Evolutionary conservation across 2,888 invertebrate species (phyloP).

Genomic region (Campoplex capitator): DNA sequence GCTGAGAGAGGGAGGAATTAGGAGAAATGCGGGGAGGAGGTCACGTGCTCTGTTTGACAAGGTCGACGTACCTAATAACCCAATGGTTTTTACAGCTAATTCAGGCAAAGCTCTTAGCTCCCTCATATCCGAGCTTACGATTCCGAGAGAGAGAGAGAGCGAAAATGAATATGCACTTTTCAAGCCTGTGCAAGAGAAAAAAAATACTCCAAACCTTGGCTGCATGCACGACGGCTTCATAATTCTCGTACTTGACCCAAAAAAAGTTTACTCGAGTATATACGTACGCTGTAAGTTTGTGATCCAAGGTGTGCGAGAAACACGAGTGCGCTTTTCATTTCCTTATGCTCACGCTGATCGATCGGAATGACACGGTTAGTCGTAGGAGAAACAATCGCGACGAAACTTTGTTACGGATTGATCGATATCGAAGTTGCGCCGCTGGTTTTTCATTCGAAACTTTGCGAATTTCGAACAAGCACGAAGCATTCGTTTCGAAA

Average conservation of each 20-base stretch:
- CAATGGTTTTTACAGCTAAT: constrained; percentile 23
- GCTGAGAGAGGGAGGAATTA: constrained; percentile 30
- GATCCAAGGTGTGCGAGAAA: constrained; percentile 9
- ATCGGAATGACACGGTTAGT: neutral
- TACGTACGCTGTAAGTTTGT: constrained; percentile 18
- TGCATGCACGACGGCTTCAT: constrained; percentile 17
- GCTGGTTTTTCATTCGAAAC: neutral
- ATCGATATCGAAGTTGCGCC: constrained; percentile 13
- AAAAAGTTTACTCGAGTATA: constrained; percentile 42
- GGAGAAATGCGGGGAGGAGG: constrained; percentile 40
- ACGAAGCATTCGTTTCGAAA: neutral
- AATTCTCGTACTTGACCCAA: constrained; percentile 64
- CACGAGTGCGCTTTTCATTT: neutral
- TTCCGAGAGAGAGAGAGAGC: neutral
- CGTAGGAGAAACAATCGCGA: neutral
- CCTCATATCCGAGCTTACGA: constrained; percentile 11
- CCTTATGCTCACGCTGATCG: constrained; percentile 44
- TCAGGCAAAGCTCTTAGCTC: constrained; percentile 5
- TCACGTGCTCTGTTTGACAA: constrained; percentile 51
- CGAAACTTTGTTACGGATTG: constrained; percentile 36
- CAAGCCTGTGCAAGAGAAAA: neutral
- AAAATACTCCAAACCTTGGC: constrained; percentile 11
- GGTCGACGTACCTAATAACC: constrained; percentile 48
- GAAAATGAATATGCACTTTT: constrained; percentile 3
- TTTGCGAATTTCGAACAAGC: neutral